These are phyloP conservation scores for Lutjanus argentimaculatus DNA, from an alignment of 2,797 vertebrate species.

Conservation along the genomic window DNA sequence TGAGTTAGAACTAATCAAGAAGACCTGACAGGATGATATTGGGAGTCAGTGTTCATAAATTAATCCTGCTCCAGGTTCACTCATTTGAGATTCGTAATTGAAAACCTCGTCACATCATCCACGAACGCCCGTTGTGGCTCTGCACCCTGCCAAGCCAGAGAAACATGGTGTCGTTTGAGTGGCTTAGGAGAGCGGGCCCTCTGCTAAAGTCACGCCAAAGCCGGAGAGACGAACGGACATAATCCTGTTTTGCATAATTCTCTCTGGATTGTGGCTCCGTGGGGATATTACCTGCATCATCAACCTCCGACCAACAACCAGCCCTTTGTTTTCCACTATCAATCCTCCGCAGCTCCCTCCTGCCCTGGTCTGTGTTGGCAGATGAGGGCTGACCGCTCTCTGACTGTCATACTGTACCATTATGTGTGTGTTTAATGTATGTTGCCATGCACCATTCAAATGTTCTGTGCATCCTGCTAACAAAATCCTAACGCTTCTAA, in stretches of 20 bases:
- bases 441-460: too few relatives aligned
- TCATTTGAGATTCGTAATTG: background rate
- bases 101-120: background rate
- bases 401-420: background rate
- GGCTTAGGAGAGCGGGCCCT: background rate
- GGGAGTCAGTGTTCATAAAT: constrained; percentile 1
- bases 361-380: constrained; percentile 2
- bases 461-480: background rate
- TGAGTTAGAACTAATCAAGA: background rate
- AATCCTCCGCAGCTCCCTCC: constrained; percentile 4
- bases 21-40: background rate
- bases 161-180: background rate
- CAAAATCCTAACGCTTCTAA: background rate
- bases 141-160: background rate
- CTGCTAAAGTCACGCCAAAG: too few relatives aligned
- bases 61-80: background rate
- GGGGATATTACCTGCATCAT: constrained; percentile 12
- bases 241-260: constrained; percentile 40
- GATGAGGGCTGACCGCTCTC: background rate
- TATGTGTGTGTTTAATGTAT: background rate
- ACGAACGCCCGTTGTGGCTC: background rate
- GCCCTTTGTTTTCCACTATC: background rate
- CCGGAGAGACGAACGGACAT: background rate
- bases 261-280: constrained; percentile 10
- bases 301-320: background rate